Conservation (phyloP, 2,888 invertebrate genomes). For the Plusia festucae region DNA sequence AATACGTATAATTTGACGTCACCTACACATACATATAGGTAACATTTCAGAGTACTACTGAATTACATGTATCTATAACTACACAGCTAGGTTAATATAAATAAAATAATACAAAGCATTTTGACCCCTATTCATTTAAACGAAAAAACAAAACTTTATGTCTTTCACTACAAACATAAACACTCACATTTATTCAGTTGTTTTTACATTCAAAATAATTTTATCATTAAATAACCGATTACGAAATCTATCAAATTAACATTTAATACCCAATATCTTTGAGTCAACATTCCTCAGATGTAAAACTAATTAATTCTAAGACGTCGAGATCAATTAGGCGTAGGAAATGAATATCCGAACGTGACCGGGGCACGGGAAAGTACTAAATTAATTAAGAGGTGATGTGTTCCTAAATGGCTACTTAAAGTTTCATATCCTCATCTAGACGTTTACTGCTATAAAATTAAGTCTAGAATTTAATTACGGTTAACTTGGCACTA, state of each 20-base stretch:
- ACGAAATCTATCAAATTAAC: too few species aligned
- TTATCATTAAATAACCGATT: too few species aligned
- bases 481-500: background rate
- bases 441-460: conserved; percentile 1
- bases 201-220: too few species aligned
- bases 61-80: too few species aligned
- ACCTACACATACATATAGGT: background rate
- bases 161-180: too few species aligned
- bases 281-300: background rate
- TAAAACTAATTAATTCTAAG: conserved; percentile 51
- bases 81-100: too few species aligned
- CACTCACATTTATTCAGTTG: too few species aligned
- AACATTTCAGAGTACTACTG: background rate
- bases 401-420: conserved; percentile 34
- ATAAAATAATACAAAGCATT: too few species aligned
- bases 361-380: conserved; percentile 30
- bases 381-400: conserved; percentile 50
- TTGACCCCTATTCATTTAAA: too few species aligned
- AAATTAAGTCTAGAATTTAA: background rate
- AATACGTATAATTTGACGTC: background rate
- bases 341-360: conserved; percentile 55
- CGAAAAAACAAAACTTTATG: too few species aligned
- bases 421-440: conserved; percentile 31
- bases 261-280: background rate
- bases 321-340: conserved; percentile 43